Evolutionary conservation across 1,140 invertebrate species (phyloP).

Genomic region (Diorhabda carinulata): DNA sequence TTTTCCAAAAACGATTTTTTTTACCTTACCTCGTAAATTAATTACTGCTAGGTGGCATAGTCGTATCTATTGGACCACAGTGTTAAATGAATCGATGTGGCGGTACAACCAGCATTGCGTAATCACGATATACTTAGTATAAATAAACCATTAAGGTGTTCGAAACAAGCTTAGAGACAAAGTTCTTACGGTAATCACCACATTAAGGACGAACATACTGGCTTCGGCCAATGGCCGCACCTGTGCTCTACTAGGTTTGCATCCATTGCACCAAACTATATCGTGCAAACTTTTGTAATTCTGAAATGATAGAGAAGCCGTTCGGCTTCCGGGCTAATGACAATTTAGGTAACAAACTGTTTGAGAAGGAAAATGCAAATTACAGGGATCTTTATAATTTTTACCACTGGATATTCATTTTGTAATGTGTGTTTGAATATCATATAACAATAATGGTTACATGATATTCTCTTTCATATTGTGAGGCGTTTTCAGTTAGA

Average conservation of each 20-base stretch:
- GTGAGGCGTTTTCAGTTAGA: no score
- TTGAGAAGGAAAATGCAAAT: background rate
- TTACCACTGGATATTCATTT: no score
- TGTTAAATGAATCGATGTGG: no score
- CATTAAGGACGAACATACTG: constrained; percentile 3
- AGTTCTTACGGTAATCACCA: constrained; percentile 12
- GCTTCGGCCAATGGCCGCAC: constrained; percentile 1
- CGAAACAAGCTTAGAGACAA: constrained; percentile 6
- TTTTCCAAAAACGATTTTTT: no score
- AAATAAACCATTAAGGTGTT: constrained; percentile 14
- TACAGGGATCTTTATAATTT: no score
- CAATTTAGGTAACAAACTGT: background rate
- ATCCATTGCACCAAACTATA: background rate
- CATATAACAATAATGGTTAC: no score
- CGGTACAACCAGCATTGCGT: background rate
- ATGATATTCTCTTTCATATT: no score
- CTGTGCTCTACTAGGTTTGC: background rate
- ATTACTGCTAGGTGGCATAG: no score
- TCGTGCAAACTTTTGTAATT: constrained; percentile 1
- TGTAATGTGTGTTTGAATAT: no score
- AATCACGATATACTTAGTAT: constrained; percentile 12
- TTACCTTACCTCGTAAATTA: no score
- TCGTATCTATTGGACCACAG: no score
- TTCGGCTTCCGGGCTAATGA: background rate
- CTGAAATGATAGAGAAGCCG: background rate